Conservation (phyloP, 1,140 invertebrate genomes). For the Caerostris darwini region DNA sequence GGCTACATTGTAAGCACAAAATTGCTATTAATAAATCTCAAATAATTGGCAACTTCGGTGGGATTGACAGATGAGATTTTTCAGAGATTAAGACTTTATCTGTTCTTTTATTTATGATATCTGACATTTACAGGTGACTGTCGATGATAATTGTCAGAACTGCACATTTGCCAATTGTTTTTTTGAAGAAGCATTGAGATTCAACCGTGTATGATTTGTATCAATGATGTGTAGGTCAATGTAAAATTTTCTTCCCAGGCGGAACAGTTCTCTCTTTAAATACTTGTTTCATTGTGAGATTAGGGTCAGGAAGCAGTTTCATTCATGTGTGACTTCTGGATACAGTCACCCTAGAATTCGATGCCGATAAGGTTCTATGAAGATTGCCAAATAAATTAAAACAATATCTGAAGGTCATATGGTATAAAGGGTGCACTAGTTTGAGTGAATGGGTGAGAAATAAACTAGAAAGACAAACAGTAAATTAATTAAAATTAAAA, state of each 20-base stretch:
- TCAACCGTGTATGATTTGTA: neutral
- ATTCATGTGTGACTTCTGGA: conserved; percentile 25
- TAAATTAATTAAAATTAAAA: no score
- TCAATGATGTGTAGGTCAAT: neutral
- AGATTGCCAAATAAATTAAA: neutral
- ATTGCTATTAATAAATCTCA: no score
- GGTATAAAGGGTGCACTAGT: neutral
- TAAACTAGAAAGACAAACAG: no score
- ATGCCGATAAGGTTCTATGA: neutral
- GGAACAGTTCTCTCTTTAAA: conserved; percentile 11
- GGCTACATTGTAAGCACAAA: no score
- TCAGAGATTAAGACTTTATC: no score
- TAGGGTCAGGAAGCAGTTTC: conserved; percentile 7
- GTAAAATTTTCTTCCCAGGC: neutral
- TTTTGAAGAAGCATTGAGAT: neutral
- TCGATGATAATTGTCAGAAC: neutral
- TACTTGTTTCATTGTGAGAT: conserved; percentile 27
- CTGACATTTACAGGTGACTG: no score
- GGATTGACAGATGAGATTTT: no score
- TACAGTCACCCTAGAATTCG: neutral
- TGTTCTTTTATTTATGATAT: no score
- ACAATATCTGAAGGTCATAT: neutral
- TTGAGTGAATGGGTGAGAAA: no score
- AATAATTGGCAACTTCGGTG: no score
- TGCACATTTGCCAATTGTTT: neutral